These are phyloP conservation scores for Zenarchopterus dispar DNA, from an alignment of 2,797 vertebrate species.

Conservation along the genomic window DNA sequence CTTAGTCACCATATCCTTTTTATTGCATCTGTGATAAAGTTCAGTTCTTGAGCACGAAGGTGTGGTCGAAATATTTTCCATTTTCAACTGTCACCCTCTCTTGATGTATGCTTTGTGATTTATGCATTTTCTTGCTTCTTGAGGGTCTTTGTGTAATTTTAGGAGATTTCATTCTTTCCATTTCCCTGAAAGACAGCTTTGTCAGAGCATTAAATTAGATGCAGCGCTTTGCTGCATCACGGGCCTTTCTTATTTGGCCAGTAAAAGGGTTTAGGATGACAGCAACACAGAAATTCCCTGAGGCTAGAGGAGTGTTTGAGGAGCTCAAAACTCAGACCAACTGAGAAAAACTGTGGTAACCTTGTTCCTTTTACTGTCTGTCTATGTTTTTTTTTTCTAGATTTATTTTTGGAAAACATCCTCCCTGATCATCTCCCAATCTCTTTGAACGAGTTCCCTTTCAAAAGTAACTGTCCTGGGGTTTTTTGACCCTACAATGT, in stretches of 20 bases:
- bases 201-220: slow-evolving; percentile 55
- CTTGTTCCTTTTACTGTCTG: slow-evolving; percentile 53
- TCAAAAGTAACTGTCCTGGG: not conserved
- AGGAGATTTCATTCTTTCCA: slow-evolving; percentile 41
- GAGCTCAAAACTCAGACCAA: slow-evolving; percentile 26
- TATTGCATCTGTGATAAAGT: no score
- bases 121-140: slow-evolving; percentile 7
- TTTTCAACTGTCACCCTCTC: slow-evolving; percentile 17
- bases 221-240: slow-evolving; percentile 55
- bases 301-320: slow-evolving; percentile 31
- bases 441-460: not conserved
- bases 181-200: slow-evolving; percentile 52
- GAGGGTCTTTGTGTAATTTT: not conserved
- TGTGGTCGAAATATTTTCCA: not conserved
- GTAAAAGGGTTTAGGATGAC: slow-evolving; percentile 25
- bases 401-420: slow-evolving; percentile 70
- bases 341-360: slow-evolving; percentile 30
- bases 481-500: slow-evolving; percentile 35
- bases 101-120: slow-evolving; percentile 10
- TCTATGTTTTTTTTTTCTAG: slow-evolving; percentile 10
- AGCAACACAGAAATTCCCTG: slow-evolving; percentile 34
- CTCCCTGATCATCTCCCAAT: slow-evolving; percentile 50
- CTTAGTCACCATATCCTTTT: no score
- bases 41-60: no score
- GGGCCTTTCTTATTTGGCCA: slow-evolving; percentile 48